Base-by-base conservation (phyloP, 2,113 vertebrate species). In the Physeter macrocephalus region DNA sequence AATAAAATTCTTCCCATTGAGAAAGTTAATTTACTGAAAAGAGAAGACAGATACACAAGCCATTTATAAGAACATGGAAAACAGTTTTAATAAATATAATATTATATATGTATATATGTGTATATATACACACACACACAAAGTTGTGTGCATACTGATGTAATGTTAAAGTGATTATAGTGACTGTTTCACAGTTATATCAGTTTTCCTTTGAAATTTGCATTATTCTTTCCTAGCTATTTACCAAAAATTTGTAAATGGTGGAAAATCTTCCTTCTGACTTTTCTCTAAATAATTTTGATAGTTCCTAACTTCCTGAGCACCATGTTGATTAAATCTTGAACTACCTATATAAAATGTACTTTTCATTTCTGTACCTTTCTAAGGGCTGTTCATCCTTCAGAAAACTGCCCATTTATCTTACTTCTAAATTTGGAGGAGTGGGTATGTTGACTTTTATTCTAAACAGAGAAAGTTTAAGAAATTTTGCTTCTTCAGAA, bases 401-500 rank as follows among this genome's bases (percentile, higher is more conserved):
- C 71, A 91, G n/a, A 77, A 54, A 34, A 27, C 77, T 62, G 34
- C 74, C 39, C 43, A 8, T 62, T 84, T 81, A 12, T 52, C 67
- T 92, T 31, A 8, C 89, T 54, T 90, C 41, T 62, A 41, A 86
- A 64, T 94, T 94, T 66, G 17, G 21, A 95, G 72, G 46, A 39
- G 57, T 69, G 64, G n/a, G 4, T 96, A 43, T 52, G 67, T 90
- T 83, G n/a, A 88, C 59, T 72, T 96, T 74, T 86, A 57, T 81
- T 75, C 49, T 43, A 43, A 97, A 93, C 46, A 72, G 23, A 93
- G 36, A 61, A 91, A 57, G 7, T 80, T 71, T 64, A 75, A 84
- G 59, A 96, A n/a, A 61, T 67, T 88, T 93, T 93, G 34, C 54
- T 94, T 67, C 43, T 87, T 95, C 89, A 67, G 52, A 74, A 74